These are phyloP conservation scores for Ceratosolen fusciceps DNA, from an alignment of 1,140 invertebrate species.

Conservation along the genomic window DNA sequence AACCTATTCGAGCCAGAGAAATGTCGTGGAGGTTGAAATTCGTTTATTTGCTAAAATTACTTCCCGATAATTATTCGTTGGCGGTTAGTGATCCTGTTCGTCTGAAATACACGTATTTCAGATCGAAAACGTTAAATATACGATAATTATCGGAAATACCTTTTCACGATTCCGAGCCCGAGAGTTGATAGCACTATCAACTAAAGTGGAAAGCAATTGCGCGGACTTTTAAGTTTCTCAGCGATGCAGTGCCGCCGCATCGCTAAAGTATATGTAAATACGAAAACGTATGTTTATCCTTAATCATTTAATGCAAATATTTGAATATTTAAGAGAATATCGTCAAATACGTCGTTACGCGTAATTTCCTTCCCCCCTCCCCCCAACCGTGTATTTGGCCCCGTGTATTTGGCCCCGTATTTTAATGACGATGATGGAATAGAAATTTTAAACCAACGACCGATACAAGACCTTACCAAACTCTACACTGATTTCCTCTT, in stretches of 20 bases:
- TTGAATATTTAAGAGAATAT: background rate
- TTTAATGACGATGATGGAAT: background rate
- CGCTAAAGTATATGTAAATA: conserved; percentile 1
- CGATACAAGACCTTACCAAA: background rate
- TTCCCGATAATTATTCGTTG: background rate
- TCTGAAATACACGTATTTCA: no score
- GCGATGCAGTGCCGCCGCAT: background rate
- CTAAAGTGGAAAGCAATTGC: conserved; percentile 18
- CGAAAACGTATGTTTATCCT: background rate
- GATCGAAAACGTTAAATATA: conserved; percentile 2
- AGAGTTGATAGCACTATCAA: conserved; percentile 10
- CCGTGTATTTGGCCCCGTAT: no score
- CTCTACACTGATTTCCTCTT: background rate
- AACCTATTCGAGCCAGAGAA: background rate
- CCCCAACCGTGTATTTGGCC: no score
- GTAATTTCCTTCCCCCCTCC: no score
- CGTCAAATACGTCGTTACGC: background rate
- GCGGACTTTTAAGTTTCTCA: background rate
- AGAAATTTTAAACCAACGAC: background rate
- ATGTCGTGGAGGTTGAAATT: background rate
- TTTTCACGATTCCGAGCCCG: conserved; percentile 1
- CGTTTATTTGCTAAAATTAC: background rate
- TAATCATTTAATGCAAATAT: background rate
- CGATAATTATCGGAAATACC: background rate
- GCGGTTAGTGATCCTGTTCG: background rate